phyloP scores from a whole-genome alignment of 1,140 invertebrate species.

The Drosophila bocki region DNA sequence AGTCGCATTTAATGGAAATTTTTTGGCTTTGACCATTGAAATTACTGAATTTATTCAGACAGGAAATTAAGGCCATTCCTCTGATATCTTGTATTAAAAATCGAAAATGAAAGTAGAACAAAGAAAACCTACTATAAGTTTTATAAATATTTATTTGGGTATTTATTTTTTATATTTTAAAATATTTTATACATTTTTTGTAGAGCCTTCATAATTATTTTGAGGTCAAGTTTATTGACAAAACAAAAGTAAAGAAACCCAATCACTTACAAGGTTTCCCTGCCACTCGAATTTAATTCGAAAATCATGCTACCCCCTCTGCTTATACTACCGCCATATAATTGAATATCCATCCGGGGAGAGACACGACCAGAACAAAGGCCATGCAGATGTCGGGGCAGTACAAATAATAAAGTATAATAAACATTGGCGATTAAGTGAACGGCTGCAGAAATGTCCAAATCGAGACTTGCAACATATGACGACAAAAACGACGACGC shows the following conservation, averaged over 20 bases:
- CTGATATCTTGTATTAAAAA: not conserved
- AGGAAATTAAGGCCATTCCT: conserved; percentile 1
- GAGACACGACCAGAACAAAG: conserved; percentile 65
- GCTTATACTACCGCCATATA: conserved; percentile 24
- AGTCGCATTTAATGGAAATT: conserved; percentile 15
- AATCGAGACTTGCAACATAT: conserved; percentile 64
- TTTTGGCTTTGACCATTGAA: not conserved
- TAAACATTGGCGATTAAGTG: conserved; percentile 74
- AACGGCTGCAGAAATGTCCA: conserved; percentile 55
- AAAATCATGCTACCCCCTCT: conserved; percentile 29
- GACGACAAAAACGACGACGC: conserved; percentile 57
- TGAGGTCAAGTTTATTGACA: conserved; percentile 10
- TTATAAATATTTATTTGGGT: too few species aligned
- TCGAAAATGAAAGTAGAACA: not conserved
- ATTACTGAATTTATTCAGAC: not conserved
- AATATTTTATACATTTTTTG: not conserved
- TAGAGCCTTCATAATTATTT: not conserved
- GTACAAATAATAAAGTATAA: conserved; percentile 77
- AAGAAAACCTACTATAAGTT: too few species aligned
- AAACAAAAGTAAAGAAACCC: not conserved
- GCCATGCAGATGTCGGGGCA: conserved; percentile 72
- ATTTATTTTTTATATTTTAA: too few species aligned
- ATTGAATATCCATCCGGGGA: conserved; percentile 44
- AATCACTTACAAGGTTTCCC: not conserved
- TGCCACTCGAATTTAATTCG: conserved; percentile 6